phyloP scores from a whole-genome alignment of 2,113 vertebrate species.

The Brienomyrus longianalis region DNA sequence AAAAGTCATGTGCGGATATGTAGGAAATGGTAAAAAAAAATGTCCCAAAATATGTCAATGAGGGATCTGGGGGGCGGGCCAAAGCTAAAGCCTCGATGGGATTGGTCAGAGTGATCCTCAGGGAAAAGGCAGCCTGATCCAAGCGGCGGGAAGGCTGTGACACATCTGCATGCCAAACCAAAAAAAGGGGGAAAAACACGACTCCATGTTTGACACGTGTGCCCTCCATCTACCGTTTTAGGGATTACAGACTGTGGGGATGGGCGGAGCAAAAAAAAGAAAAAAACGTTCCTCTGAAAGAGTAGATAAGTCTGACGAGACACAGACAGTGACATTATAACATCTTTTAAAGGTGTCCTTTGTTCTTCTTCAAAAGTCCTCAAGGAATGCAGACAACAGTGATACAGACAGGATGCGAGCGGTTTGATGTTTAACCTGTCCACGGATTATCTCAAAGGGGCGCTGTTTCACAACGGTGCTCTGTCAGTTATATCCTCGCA shows the following conservation, averaged over 20 bases:
- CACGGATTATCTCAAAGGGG: neutral
- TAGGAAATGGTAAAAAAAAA: neutral
- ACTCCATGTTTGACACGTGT: neutral
- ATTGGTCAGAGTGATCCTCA: neutral
- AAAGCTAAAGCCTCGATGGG: neutral
- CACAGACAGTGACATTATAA: neutral
- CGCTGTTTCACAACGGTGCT: neutral
- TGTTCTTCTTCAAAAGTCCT: neutral
- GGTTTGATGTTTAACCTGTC: neutral
- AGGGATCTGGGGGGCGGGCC: neutral
- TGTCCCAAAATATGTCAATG: neutral
- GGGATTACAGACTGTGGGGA: neutral
- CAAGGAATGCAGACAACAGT: neutral
- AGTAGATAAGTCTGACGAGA: constrained; percentile 7
- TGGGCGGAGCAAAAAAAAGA: constrained; percentile 12
- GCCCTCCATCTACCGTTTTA: neutral
- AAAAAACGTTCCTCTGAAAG: neutral
- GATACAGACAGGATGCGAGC: neutral
- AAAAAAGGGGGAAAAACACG: neutral
- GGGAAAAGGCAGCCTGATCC: neutral
- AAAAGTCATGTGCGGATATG: constrained; percentile 3
- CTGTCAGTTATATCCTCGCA: neutral
- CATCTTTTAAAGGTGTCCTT: neutral
- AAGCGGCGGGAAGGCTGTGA: neutral
- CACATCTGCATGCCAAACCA: neutral